Conservation (phyloP, 2,113 vertebrate genomes). For the Rhinolophus sinicus region DNA sequence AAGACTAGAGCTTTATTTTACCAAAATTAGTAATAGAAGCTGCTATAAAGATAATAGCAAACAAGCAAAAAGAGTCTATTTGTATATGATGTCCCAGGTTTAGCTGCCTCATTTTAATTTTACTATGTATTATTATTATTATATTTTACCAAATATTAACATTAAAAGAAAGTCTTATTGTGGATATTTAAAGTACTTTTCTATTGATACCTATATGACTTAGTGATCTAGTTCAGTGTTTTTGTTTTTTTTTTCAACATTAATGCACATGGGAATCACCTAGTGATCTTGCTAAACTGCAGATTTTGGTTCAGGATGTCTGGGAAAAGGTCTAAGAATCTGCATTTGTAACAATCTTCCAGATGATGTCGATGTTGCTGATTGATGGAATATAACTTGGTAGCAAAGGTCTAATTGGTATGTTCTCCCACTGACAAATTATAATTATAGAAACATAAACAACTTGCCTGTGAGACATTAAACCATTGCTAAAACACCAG, state of each 20-base stretch:
- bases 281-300: neutral
- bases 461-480: conserved; percentile 21
- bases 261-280: neutral
- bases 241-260: neutral
- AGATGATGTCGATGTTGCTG: neutral
- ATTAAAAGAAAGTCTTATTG: neutral
- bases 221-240: neutral
- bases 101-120: neutral
- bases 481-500: neutral
- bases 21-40: neutral
- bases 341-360: neutral
- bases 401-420: neutral
- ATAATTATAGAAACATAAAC: neutral
- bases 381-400: neutral
- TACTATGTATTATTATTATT: neutral
- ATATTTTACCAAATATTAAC: neutral
- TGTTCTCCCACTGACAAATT: neutral
- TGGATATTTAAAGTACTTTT: neutral
- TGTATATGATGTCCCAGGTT: conserved; percentile 47
- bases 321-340: neutral
- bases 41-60: neutral
- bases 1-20: conserved; percentile 6
- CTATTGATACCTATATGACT: neutral
- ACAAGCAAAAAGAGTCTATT: neutral
- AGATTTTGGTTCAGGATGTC: neutral